Evolutionary conservation across 2,888 invertebrate genomes (phyloP).

Genomic region (Mesorhabditis belari): DNA sequence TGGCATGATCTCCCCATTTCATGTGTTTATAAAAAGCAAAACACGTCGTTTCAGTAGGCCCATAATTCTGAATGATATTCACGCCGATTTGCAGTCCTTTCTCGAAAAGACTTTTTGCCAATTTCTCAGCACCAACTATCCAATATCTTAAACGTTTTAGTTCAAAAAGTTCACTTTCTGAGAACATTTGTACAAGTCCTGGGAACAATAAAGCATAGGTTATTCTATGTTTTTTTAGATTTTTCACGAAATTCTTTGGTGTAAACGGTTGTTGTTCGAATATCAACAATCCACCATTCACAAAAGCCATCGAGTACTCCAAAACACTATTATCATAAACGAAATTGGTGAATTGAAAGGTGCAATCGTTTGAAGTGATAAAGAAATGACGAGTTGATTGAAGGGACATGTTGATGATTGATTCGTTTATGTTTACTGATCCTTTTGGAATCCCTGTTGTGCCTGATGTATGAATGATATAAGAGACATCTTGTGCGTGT

Average conservation of each 20-base stretch:
- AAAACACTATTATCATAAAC: slow-evolving; percentile 46
- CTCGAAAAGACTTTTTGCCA: slow-evolving; percentile 23
- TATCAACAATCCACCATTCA: slow-evolving; percentile 20
- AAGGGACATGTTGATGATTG: slow-evolving; percentile 26
- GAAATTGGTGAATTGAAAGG: slow-evolving; percentile 31
- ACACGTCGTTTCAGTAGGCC: slow-evolving; percentile 46
- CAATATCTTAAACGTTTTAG: slow-evolving; percentile 20
- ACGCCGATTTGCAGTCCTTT: slow-evolving; percentile 14
- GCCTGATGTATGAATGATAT: slow-evolving; percentile 49
- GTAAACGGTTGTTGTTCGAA: slow-evolving; percentile 17
- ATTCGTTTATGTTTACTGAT: slow-evolving; percentile 24
- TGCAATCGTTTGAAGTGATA: slow-evolving; percentile 1
- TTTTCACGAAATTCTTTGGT: slow-evolving; percentile 13
- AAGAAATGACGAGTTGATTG: slow-evolving; percentile 11
- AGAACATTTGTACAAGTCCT: slow-evolving; percentile 21
- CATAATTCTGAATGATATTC: slow-evolving; percentile 42
- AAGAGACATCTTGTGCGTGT: slow-evolving; percentile 21
- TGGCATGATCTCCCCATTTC: slow-evolving; percentile 24
- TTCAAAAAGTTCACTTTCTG: slow-evolving; percentile 5
- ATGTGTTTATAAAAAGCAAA: slow-evolving; percentile 30
- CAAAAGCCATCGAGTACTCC: slow-evolving; percentile 32
- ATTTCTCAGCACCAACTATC: slow-evolving; percentile 44
- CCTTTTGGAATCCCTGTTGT: slow-evolving; percentile 48
- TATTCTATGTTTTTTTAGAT: slow-evolving; percentile 13
- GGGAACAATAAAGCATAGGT: slow-evolving; percentile 40